Evolutionary conservation across 2,797 vertebrate species (phyloP).

Genomic region (Moxostoma hubbsi): DNA sequence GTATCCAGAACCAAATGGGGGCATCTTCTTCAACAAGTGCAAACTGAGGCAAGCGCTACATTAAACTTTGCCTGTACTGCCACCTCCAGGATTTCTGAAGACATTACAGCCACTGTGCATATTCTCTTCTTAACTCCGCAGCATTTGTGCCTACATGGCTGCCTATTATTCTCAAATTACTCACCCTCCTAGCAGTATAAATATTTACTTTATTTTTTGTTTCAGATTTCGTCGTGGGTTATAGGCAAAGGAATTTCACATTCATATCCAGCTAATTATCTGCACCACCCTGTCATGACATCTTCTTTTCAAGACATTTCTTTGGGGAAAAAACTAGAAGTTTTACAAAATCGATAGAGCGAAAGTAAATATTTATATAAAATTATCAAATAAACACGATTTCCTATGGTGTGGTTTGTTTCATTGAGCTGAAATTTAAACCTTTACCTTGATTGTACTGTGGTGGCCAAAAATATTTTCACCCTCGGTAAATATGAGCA

Average conservation of each 20-base stretch:
- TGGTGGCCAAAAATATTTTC: constrained; percentile 12
- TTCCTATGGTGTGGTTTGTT: constrained; percentile 54
- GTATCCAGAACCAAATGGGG: constrained; percentile 71
- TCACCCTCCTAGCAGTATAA: neutral
- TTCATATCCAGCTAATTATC: constrained; percentile 35
- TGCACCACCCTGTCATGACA: constrained; percentile 49
- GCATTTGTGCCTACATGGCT: neutral
- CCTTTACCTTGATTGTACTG: constrained; percentile 65
- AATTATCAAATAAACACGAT: constrained; percentile 56
- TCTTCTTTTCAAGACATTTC: constrained; percentile 56
- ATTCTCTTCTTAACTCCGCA: too few relatives aligned
- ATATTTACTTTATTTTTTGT: constrained; percentile 34
- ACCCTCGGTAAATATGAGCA: too few relatives aligned
- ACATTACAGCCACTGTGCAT: neutral
- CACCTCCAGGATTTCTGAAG: constrained; percentile 11
- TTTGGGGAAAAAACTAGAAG: constrained; percentile 43
- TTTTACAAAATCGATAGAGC: constrained; percentile 56
- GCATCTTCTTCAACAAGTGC: constrained; percentile 81
- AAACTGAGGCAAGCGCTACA: constrained; percentile 72
- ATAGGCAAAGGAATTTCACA: constrained; percentile 54
- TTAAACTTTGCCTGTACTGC: neutral
- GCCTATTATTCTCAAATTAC: neutral
- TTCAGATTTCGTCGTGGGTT: constrained; percentile 81
- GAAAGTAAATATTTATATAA: constrained; percentile 49
- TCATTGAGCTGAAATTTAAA: constrained; percentile 58